These are phyloP conservation scores for Eulacestoma nigropectus DNA, from an alignment of 2,113 vertebrate species.

Conservation along the genomic window DNA sequence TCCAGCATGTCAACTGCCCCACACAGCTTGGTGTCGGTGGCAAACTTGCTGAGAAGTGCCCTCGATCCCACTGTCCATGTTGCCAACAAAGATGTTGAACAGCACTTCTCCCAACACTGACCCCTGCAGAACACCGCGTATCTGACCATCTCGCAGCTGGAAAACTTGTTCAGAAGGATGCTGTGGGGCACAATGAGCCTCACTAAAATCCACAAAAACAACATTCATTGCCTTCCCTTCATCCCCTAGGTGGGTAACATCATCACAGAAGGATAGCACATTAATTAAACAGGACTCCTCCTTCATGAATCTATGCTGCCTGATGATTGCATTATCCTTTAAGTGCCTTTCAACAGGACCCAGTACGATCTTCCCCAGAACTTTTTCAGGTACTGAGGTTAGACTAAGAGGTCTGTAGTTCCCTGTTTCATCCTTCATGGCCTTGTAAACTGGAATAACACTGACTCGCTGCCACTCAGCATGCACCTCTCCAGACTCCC, in stretches of 20 bases:
- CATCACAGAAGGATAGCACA: not conserved
- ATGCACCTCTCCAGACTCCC: not conserved
- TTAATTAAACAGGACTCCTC: not conserved
- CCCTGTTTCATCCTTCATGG: not conserved
- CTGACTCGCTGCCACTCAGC: not conserved
- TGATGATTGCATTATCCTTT: not conserved
- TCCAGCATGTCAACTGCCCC: fast-evolving
- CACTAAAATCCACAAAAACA: not conserved
- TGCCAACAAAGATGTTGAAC: too few species aligned
- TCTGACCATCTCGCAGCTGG: not conserved
- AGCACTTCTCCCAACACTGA: not conserved
- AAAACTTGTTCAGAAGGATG: not conserved
- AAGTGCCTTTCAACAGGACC: not conserved
- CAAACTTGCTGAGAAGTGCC: not conserved
- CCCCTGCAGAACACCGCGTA: fast-evolving
- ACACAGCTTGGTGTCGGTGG: not conserved
- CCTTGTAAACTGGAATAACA: not conserved
- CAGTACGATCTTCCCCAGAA: too few species aligned
- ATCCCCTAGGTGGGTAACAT: not conserved
- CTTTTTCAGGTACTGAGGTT: not conserved
- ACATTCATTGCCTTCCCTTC: not conserved
- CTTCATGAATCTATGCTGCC: not conserved
- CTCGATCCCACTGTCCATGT: not conserved
- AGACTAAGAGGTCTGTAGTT: not conserved
- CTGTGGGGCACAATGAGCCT: not conserved